A percentile compares a stretch with the other conserved stretches of the same genome.
These are phyloP conservation scores for Drosophila mimica DNA, from an alignment of 2,888 invertebrate species.

Conservation along the genomic window DNA sequence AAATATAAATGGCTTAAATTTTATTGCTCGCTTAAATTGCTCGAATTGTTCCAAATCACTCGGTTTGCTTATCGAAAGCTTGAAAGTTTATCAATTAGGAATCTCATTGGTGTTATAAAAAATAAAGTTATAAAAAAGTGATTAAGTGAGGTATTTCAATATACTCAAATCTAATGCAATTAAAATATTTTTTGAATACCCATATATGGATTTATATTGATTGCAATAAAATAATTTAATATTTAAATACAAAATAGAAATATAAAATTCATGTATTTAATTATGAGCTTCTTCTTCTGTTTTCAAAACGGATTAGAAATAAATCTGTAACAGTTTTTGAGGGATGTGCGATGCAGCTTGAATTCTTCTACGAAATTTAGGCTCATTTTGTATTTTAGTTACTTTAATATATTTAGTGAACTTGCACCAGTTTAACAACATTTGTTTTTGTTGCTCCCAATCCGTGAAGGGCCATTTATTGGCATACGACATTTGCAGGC, in stretches of 20 bases:
- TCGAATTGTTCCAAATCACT: conserved; percentile 1
- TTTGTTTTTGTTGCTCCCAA: neutral
- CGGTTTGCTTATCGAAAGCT: conserved; percentile 1
- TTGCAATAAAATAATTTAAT: neutral
- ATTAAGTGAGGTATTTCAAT: neutral
- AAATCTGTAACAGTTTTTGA: neutral
- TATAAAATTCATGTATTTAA: neutral
- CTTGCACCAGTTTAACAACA: neutral
- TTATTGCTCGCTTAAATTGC: neutral
- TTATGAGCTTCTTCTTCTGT: neutral
- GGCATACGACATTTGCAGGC: conserved; percentile 89
- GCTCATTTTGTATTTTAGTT: neutral
- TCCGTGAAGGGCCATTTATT: conserved; percentile 82
- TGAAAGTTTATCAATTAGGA: neutral
- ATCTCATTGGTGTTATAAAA: neutral
- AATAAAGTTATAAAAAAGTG: neutral
- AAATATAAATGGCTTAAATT: conserved; percentile 8
- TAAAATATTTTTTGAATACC: neutral
- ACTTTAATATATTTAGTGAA: neutral
- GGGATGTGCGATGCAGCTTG: no score
- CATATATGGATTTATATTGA: neutral
- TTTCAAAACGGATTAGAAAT: no score
- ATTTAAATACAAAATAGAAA: neutral
- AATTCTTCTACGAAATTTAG: neutral
- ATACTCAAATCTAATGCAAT: neutral